A percentile compares a stretch with the other conserved stretches of the same genome.
phyloP scores from a whole-genome alignment of 2,888 invertebrate genomes.

The Erpobdella octoculata region DNA sequence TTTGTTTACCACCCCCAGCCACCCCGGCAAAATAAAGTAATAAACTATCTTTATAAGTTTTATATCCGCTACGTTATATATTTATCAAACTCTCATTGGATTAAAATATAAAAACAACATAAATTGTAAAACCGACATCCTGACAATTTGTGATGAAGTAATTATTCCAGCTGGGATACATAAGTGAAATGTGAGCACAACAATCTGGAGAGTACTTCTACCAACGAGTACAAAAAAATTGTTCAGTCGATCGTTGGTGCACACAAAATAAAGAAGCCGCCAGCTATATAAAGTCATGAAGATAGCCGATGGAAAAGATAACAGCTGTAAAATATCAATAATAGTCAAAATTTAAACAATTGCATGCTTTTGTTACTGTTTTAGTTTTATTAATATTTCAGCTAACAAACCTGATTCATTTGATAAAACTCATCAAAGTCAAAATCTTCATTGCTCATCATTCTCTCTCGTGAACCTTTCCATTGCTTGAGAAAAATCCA shows the following conservation, averaged over 20 bases:
- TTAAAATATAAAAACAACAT: too few relatives aligned
- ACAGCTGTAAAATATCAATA: background rate
- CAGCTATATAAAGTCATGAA: constrained; percentile 11
- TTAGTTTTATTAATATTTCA: too few relatives aligned
- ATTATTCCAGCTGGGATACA: background rate
- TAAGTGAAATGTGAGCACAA: background rate
- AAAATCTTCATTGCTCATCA: constrained; percentile 4
- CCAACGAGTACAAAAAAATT: background rate
- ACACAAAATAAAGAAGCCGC: constrained; percentile 13
- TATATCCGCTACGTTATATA: too few relatives aligned
- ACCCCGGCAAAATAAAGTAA: too few relatives aligned
- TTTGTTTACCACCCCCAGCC: too few relatives aligned
- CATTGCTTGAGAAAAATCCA: constrained; percentile 18
- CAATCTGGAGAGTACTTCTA: background rate
- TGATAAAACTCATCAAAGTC: constrained; percentile 15
- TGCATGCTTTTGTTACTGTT: too few relatives aligned
- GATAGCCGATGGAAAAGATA: constrained; percentile 7
- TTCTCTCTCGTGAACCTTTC: background rate
- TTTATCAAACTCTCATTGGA: too few relatives aligned
- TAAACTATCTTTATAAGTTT: too few relatives aligned
- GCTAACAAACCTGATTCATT: constrained; percentile 10
- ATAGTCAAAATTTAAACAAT: too few relatives aligned
- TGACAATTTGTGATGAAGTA: background rate
- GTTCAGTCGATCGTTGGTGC: constrained; percentile 4
- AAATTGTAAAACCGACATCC: background rate